Evolutionary conservation across 2,888 invertebrate species (phyloP).

Genomic region (Thymelicus acteon): DNA sequence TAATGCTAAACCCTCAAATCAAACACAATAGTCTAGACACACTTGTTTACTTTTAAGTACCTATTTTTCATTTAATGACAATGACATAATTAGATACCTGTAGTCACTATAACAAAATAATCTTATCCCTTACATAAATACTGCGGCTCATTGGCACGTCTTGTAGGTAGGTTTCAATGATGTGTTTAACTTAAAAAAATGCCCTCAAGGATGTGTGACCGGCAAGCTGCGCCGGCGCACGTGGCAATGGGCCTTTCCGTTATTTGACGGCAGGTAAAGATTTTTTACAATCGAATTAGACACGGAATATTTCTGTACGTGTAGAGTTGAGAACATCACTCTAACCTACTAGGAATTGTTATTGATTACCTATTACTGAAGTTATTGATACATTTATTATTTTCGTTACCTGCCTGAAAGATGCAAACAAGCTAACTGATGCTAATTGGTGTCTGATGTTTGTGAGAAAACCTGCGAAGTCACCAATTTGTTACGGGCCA

Average conservation of each 20-base stretch:
- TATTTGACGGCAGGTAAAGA: slow-evolving; percentile 77
- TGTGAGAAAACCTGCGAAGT: too few species aligned
- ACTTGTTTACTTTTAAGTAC: too few species aligned
- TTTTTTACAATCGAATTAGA: slow-evolving; percentile 72
- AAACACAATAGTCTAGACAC: too few species aligned
- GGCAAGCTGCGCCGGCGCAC: slow-evolving; percentile 75
- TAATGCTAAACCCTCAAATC: too few species aligned
- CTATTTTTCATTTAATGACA: not conserved
- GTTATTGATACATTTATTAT: not conserved
- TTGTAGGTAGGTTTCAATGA: slow-evolving; percentile 21
- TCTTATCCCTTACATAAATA: slow-evolving; percentile 35
- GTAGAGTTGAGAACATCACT: slow-evolving; percentile 50
- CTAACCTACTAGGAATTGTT: slow-evolving; percentile 15
- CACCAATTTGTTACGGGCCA: too few species aligned
- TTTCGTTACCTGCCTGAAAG: not conserved
- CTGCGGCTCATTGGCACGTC: slow-evolving; percentile 30
- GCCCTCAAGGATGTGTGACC: slow-evolving; percentile 35
- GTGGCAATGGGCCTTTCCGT: slow-evolving; percentile 81
- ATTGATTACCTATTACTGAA: not conserved
- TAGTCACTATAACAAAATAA: slow-evolving; percentile 8
- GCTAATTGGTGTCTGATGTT: too few species aligned
- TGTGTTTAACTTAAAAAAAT: slow-evolving; percentile 30
- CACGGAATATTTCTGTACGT: slow-evolving; percentile 66
- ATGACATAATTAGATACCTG: not conserved
- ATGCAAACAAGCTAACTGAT: too few species aligned